Evolutionary conservation across 2,888 invertebrate species (phyloP).

Genomic region (Tillus elongatus): DNA sequence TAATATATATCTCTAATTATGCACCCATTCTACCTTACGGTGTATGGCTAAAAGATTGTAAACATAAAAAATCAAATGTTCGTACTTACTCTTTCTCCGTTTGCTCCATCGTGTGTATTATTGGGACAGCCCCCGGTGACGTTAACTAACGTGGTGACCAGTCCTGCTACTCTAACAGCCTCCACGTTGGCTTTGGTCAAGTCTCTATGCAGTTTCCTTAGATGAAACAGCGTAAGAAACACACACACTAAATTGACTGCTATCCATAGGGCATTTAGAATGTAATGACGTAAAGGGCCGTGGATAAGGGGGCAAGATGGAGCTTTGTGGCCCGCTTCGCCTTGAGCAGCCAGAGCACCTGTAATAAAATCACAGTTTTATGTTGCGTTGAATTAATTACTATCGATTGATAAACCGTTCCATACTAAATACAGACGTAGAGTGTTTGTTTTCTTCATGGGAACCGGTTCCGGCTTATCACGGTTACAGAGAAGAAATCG

Average conservation of each 20-base stretch:
- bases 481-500: too few species aligned
- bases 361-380: constrained; percentile 25
- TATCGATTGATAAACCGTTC: too few species aligned
- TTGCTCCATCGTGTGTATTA: constrained; percentile 38
- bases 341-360: constrained; percentile 73
- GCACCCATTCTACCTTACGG: too few species aligned
- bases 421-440: too few species aligned
- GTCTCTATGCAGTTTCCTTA: constrained; percentile 72
- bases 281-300: constrained; percentile 81
- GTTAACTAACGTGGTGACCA: constrained; percentile 75
- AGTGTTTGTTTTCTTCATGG: too few species aligned
- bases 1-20: too few species aligned
- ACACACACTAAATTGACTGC: constrained; percentile 81
- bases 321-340: constrained; percentile 64
- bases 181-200: constrained; percentile 76
- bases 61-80: too few species aligned
- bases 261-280: constrained; percentile 85
- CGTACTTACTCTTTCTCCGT: constrained; percentile 30
- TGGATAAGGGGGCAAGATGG: constrained; percentile 80
- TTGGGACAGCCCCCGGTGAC: constrained; percentile 55
- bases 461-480: too few species aligned
- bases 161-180: constrained; percentile 71
- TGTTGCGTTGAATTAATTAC: neutral
- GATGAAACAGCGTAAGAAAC: constrained; percentile 71
- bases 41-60: too few species aligned